Percentiles rank a stretch among this genome's conserved stretches.
Conservation (phyloP, 2,888 invertebrate genomes). For the Ophion ventricosus region DNA sequence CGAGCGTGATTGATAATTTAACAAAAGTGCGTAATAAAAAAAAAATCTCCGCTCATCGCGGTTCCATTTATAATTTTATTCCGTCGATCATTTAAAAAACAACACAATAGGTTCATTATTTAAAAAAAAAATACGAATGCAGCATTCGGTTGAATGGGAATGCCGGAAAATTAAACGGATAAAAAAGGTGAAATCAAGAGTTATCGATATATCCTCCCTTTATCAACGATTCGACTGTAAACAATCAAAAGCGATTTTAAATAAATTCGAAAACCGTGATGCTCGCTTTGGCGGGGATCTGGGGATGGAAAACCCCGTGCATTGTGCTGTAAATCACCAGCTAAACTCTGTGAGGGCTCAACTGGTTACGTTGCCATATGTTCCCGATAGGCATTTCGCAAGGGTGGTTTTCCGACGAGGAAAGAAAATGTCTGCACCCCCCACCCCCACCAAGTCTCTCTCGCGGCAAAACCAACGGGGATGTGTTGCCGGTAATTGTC, state of each 20-base stretch:
- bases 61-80: background rate
- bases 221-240: background rate
- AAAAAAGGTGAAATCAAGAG: background rate
- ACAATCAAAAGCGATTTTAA: background rate
- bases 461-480: slow-evolving; percentile 6
- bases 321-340: slow-evolving; percentile 75
- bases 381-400: slow-evolving; percentile 55
- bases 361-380: slow-evolving; percentile 59
- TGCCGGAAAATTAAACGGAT: background rate
- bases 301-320: slow-evolving; percentile 8
- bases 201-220: background rate
- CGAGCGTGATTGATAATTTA: background rate
- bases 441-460: background rate
- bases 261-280: background rate
- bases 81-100: background rate
- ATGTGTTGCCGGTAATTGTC: slow-evolving; percentile 55
- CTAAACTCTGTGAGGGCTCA: slow-evolving; percentile 40
- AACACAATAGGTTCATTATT: background rate
- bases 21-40: background rate
- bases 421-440: slow-evolving; percentile 55
- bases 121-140: background rate
- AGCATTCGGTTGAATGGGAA: background rate
- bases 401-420: slow-evolving; percentile 53
- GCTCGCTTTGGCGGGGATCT: background rate
- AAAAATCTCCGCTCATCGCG: background rate